phyloP scores from a whole-genome alignment of 1,140 invertebrate genomes.

The Sitophilus oryzae region DNA sequence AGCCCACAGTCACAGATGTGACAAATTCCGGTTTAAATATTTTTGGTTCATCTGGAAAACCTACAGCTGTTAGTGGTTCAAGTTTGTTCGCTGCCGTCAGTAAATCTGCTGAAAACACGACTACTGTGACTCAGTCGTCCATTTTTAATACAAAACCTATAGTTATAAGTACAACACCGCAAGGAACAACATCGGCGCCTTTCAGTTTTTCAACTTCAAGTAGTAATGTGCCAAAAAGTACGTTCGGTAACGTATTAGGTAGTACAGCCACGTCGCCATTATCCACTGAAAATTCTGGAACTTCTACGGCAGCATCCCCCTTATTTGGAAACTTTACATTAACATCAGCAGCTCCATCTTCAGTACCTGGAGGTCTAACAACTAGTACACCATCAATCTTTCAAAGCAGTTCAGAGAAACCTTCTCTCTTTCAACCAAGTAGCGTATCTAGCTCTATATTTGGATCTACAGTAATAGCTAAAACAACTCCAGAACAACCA shows the following conservation, averaged over 20 bases:
- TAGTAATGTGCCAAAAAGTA: too few relatives aligned
- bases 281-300: background rate
- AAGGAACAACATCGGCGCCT: too few relatives aligned
- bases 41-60: too few relatives aligned
- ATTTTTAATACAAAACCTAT: too few relatives aligned
- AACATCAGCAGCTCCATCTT: background rate
- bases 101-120: background rate
- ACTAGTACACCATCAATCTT: too few relatives aligned
- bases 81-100: background rate
- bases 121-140: constrained; percentile 5
- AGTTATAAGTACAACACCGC: too few relatives aligned
- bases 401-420: too few relatives aligned
- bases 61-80: background rate
- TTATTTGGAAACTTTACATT: constrained; percentile 1
- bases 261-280: background rate
- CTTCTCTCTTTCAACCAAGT: too few relatives aligned
- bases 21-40: background rate
- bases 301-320: background rate
- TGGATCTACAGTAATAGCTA: background rate
- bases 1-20: background rate
- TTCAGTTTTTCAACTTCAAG: too few relatives aligned
- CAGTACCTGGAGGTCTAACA: background rate
- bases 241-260: too few relatives aligned
- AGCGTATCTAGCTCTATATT: too few relatives aligned
- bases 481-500: background rate